phyloP scores from a whole-genome alignment of 2,113 vertebrate genomes.

The Trematocara zebra region DNA sequence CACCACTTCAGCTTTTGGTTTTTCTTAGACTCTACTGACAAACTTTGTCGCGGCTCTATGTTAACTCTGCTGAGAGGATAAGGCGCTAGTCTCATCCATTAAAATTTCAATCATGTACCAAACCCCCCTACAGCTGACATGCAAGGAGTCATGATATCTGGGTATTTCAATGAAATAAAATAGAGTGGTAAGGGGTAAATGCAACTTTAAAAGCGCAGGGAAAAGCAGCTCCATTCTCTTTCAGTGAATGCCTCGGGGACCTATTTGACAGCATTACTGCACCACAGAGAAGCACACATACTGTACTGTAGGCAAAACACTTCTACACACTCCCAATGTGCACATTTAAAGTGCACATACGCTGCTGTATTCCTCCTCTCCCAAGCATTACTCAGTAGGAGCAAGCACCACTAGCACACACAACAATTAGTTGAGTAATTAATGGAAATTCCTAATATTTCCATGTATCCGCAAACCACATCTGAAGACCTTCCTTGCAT shows the following conservation, averaged over 20 bases:
- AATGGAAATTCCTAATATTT: background rate
- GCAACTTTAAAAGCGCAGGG: background rate
- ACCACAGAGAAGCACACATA: background rate
- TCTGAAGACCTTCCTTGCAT: background rate
- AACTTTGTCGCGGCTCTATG: background rate
- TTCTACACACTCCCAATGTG: background rate
- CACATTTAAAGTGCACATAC: background rate
- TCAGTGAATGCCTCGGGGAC: background rate
- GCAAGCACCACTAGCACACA: background rate
- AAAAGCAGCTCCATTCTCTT: constrained; percentile 17
- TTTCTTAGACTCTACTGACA: background rate
- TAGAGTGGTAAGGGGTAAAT: background rate
- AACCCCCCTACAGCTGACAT: background rate
- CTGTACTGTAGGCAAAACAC: background rate
- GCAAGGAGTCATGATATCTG: background rate
- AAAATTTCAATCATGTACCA: constrained; percentile 45
- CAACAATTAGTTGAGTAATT: background rate
- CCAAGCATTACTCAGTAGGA: background rate
- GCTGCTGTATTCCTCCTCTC: background rate
- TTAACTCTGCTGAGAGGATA: constrained; percentile 1
- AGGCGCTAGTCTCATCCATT: constrained; percentile 25
- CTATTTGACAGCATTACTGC: constrained; percentile 6
- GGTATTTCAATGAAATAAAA: constrained; percentile 15
- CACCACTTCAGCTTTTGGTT: background rate
- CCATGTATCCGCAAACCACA: background rate